Base-by-base conservation (phyloP, 2,113 vertebrate genomes). In the Cololabis saira region DNA sequence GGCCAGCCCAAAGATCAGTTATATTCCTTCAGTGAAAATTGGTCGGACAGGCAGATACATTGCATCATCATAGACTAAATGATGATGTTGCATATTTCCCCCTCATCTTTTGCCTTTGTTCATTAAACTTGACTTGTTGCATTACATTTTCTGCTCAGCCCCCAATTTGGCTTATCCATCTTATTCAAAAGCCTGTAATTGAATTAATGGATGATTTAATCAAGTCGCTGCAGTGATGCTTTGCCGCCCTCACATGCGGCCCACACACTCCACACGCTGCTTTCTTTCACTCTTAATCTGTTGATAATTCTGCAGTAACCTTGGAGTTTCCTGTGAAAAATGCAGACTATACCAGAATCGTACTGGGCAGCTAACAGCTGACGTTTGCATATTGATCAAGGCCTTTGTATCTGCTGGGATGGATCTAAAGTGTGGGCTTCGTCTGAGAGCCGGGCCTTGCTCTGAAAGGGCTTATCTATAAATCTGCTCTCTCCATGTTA, bases 401-500 rank as follows among this genome's bases (percentile, higher is more conserved):
- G 64, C 37, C 52, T 41, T 16, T 14, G 42, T 56, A 71, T 84
- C 71, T 67, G 51, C 49, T 40, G 54, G 61, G 75, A 63, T 21
- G 44, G 42, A 69, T 74, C 74, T 65, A 70, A 68, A 68, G 71
- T 55, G 42, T 18, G 47, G 60, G 56, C 18, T 78, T 67, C 41
- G 33, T 71, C 18, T 61, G 2, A 33, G 68, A 40, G 40, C 43
- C 47, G 51, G 60, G 53, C 44, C 30, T 2, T 2, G 22, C 63
- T 76, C 70, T 63, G 73, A 83, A 73, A 30, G 45, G 55, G 65
- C 69, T 91, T 80, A 89, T 87, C 79, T 85, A 81, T 80, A 81
- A 82, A 90, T 92, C 86, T 90, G 78, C 83, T 62, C 41, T 57
- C 74, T 82, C 75, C 19, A 49, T 83, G 84, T 80, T 75, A 84